Evolutionary conservation across 2,888 invertebrate genomes (phyloP).

Genomic region (Perizoma flavofasciatum): DNA sequence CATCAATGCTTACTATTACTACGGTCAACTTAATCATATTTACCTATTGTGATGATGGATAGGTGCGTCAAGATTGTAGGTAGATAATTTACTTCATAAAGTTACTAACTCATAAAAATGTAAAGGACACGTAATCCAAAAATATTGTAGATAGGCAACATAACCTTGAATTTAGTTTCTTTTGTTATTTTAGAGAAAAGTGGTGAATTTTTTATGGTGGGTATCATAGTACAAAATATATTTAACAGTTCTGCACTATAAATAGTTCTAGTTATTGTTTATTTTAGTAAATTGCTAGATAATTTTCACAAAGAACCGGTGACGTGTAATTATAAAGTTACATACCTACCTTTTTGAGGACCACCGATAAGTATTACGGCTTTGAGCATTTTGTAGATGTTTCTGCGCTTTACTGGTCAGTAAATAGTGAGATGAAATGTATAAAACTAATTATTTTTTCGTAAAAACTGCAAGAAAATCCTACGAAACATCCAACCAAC

Average conservation of each 20-base stretch:
- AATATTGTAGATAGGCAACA: slow-evolving; percentile 7
- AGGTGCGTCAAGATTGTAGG: too few species aligned
- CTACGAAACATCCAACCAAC: too few species aligned
- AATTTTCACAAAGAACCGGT: slow-evolving; percentile 48
- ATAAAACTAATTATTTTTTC: background rate
- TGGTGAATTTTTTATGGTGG: background rate
- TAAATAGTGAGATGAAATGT: background rate
- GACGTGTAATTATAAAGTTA: slow-evolving; percentile 43
- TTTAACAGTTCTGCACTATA: background rate
- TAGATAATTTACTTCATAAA: too few species aligned
- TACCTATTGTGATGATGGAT: too few species aligned
- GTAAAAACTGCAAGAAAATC: background rate
- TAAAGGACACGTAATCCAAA: slow-evolving; percentile 9
- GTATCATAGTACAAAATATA: too few species aligned
- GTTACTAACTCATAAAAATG: too few species aligned
- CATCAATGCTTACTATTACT: too few species aligned
- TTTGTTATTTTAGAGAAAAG: background rate
- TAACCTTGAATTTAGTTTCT: slow-evolving; percentile 5
- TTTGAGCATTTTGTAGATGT: slow-evolving; percentile 85
- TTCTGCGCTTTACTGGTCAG: background rate
- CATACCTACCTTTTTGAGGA: slow-evolving; percentile 92
- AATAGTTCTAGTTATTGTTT: background rate
- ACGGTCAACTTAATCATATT: too few species aligned
- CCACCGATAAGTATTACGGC: slow-evolving; percentile 97
- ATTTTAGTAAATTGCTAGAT: slow-evolving; percentile 7